phyloP scores from a whole-genome alignment of 2,113 vertebrate species.

The Romanogobio albipinnatus region DNA sequence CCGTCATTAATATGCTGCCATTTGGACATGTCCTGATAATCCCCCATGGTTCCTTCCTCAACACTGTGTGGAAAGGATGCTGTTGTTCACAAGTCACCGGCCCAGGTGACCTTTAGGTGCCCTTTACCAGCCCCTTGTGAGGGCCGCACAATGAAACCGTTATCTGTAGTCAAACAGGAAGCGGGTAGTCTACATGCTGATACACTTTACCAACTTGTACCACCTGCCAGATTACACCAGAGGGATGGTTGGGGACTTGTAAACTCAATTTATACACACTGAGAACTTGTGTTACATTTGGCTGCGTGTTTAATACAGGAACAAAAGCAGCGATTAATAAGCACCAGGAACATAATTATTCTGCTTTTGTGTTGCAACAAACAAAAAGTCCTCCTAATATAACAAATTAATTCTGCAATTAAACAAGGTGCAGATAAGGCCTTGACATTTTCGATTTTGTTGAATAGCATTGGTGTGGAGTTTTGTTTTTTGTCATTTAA shows the following conservation, averaged over 20 bases:
- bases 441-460: background rate
- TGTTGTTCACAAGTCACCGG: constrained; percentile 59
- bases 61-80: constrained; percentile 55
- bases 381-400: background rate
- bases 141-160: constrained; percentile 53
- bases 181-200: background rate
- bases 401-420: constrained; percentile 24
- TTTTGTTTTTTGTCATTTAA: background rate
- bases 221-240: constrained; percentile 21
- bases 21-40: constrained; percentile 43
- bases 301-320: background rate
- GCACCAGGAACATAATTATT: constrained; percentile 3
- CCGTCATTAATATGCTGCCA: constrained; percentile 50
- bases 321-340: constrained; percentile 29
- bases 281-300: constrained; percentile 23
- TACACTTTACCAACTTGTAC: background rate
- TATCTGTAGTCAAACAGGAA: constrained; percentile 44
- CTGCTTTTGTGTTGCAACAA: constrained; percentile 30
- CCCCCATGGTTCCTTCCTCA: constrained; percentile 37
- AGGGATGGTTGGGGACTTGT: background rate
- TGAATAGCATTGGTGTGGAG: background rate
- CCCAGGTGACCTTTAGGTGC: constrained; percentile 72
- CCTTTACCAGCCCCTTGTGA: constrained; percentile 69
- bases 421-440: background rate
- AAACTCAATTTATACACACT: constrained; percentile 15